These are phyloP conservation scores for Sturnira hondurensis DNA, from an alignment of 2,113 vertebrate genomes.

Conservation along the genomic window DNA sequence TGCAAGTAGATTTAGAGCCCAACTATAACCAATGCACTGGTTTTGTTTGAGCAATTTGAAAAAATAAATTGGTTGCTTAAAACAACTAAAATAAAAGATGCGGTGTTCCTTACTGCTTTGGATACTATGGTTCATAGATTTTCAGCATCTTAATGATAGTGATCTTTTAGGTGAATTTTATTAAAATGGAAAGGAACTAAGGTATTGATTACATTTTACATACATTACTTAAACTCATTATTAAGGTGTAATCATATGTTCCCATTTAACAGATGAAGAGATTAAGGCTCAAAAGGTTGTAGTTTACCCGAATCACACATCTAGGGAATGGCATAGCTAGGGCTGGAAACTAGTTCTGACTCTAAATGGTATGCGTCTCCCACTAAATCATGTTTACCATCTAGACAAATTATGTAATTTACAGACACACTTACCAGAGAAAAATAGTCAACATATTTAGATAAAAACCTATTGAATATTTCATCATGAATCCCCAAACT, in stretches of 20 bases:
- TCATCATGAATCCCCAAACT: conserved; percentile 23
- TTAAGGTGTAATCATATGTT: not conserved
- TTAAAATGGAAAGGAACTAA: conserved; percentile 4
- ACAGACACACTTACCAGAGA: conserved; percentile 10
- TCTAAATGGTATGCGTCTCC: not conserved
- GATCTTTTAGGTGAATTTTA: conserved; percentile 28
- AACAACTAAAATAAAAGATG: conserved; percentile 40
- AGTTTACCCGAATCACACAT: not conserved
- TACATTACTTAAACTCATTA: not conserved
- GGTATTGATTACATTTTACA: not conserved
- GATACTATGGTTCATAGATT: not conserved
- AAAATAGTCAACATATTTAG: conserved; percentile 45
- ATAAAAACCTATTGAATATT: conserved; percentile 45
- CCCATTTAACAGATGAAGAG: conserved; percentile 31
- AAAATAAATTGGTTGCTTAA: conserved; percentile 40
- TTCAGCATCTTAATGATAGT: not conserved
- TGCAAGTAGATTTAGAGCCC: not conserved
- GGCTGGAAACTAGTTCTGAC: conserved; percentile 18
- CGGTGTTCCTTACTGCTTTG: not conserved
- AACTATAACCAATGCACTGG: not conserved
- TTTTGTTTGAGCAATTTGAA: conserved; percentile 31
- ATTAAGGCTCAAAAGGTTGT: not conserved
- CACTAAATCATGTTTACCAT: not conserved
- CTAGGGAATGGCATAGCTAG: not conserved
- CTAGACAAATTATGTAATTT: conserved; percentile 31